Evolutionary conservation across 2,113 vertebrate species (phyloP).

Genomic region (Pao palembangensis): DNA sequence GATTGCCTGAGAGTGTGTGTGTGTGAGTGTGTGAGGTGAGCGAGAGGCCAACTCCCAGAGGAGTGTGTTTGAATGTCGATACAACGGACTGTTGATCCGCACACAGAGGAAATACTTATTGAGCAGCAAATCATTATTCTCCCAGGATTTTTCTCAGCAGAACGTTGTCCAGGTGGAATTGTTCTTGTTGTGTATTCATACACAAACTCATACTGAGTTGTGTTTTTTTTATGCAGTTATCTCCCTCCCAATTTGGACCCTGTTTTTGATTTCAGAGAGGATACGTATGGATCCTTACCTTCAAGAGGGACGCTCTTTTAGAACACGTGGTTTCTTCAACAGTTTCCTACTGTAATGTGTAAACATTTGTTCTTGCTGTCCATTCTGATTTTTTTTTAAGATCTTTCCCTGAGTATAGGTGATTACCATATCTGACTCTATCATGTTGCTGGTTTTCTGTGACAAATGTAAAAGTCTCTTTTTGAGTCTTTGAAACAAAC

Average conservation of each 20-base stretch:
- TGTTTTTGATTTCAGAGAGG: conserved; percentile 35
- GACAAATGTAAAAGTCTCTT: conserved; percentile 35
- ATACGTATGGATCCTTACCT: conserved; percentile 48
- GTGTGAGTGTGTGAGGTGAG: conserved; percentile 6
- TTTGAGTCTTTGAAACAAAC: conserved; percentile 52
- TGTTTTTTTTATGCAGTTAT: conserved; percentile 59
- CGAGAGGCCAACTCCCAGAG: conserved; percentile 15
- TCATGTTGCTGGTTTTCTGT: not conserved
- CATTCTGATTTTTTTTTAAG: conserved; percentile 30
- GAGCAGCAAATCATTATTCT: conserved; percentile 48
- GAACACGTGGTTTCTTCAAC: conserved; percentile 37
- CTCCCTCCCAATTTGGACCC: conserved; percentile 28
- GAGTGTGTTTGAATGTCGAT: conserved; percentile 48
- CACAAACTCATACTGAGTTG: conserved; percentile 53
- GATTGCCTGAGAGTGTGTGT: conserved; percentile 22
- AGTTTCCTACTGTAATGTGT: conserved; percentile 32
- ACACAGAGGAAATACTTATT: conserved; percentile 69
- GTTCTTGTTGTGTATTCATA: conserved; percentile 45
- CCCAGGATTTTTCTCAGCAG: conserved; percentile 58
- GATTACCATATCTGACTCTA: conserved; percentile 20
- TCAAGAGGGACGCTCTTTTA: conserved; percentile 57
- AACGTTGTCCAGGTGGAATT: conserved; percentile 42
- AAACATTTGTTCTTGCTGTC: conserved; percentile 21
- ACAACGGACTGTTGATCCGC: conserved; percentile 61
- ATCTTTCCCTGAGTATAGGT: conserved; percentile 24